Base-by-base conservation (phyloP, 1,140 invertebrate genomes). In the Atta cephalotes region DNA sequence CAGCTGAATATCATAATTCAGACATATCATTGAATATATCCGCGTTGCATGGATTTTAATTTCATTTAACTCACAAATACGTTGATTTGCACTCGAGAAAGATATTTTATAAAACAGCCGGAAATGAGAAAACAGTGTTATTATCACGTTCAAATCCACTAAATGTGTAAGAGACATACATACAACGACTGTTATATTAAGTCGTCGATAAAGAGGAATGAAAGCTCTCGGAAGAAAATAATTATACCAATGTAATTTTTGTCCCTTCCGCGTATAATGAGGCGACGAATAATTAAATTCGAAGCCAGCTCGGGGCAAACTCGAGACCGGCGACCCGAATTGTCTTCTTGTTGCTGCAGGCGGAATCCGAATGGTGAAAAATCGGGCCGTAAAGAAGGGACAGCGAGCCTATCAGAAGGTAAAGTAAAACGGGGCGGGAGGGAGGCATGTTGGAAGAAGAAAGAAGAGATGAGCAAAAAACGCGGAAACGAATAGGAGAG, bases 401-500 rank as follows among this genome's bases (percentile, higher is more conserved):
- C 77, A 81, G 49, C 60, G 60, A 53, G 28, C 72, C 56, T 0
- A 28, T 63, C 39, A 86, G 80, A 68, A 81, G 66, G 53, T 65
- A 72, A 51, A 80, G 84, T 66, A 77, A 81, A 89, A 84, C 85
- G 86, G 74, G 60, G 84, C 21, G 79, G 25, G 45, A 84, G 89
- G 10, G 49, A 4, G 12, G n/a, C 10, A 2, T 2, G 68, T 25
- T 12, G 21, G 39, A 60, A 76, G 56, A 35, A 86, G 53, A 60
- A 16, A 16, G 18, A 35, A 10, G 45, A 76, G 68, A 68, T 62
- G 84, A 35, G 77, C 49, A 90, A 92, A 91, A 93, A 93, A 93
- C 88, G 80, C 92, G 92, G 92, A 92, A 93, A 91, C 92, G 92
- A 89, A 93, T 92, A 93, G 92, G 87, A 90, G 87, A 86, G 80